Conservation (phyloP, 2,113 vertebrate genomes). For the Dasyornis broadbenti region DNA sequence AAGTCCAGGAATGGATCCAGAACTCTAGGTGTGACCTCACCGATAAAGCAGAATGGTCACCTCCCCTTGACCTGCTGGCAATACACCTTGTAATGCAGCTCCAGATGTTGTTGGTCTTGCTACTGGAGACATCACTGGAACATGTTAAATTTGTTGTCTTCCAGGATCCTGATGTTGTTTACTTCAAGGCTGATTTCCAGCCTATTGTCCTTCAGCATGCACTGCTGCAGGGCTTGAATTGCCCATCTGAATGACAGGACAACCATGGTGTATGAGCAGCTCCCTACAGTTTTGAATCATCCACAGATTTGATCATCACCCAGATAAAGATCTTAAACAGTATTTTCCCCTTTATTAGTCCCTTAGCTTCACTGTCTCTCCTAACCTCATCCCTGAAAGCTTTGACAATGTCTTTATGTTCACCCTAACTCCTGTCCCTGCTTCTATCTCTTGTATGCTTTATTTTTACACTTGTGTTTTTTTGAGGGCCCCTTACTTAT, state of each 20-base stretch:
- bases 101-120: neutral
- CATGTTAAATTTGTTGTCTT: neutral
- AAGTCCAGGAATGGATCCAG: neutral
- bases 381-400: neutral
- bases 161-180: accelerated
- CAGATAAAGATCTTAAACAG: accelerated
- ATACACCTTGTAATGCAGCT: neutral
- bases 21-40: neutral
- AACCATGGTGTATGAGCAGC: neutral
- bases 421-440: neutral
- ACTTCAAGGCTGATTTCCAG: neutral
- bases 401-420: neutral
- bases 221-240: neutral
- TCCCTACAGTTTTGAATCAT: neutral
- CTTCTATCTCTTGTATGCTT: neutral
- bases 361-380: neutral
- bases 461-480: neutral
- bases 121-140: neutral
- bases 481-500: neutral
- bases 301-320: neutral
- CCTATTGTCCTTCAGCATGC: neutral
- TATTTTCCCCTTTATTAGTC: neutral
- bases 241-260: neutral
- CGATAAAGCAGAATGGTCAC: neutral
- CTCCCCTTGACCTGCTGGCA: neutral